These are phyloP conservation scores for Cheilosia scutellata DNA, from an alignment of 2,888 invertebrate species.

Conservation along the genomic window DNA sequence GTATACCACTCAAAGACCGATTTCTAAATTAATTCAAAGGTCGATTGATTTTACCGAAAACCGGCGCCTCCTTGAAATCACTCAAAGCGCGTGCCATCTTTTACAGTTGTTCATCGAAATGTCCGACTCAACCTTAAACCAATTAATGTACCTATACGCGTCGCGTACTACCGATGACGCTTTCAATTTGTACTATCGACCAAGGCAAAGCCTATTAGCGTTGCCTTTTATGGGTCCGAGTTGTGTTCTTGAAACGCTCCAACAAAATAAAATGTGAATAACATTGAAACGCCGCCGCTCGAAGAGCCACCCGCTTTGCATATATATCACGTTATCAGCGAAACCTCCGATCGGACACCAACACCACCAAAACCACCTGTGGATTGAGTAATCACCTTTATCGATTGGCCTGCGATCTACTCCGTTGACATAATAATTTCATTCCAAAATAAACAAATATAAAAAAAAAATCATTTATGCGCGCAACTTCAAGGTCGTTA, in stretches of 20 bases:
- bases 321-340: slow-evolving; percentile 70
- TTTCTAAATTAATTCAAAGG: background rate
- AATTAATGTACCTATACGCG: slow-evolving; percentile 2
- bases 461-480: slow-evolving; percentile 35
- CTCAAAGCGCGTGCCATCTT: background rate
- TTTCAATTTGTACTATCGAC: background rate
- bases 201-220: slow-evolving; percentile 56
- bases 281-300: slow-evolving; percentile 27
- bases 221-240: slow-evolving; percentile 48
- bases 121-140: slow-evolving; percentile 42
- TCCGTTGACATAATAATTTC: slow-evolving; percentile 68
- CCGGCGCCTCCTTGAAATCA: background rate
- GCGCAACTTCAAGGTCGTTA: slow-evolving; percentile 62
- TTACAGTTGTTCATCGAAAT: slow-evolving; percentile 3
- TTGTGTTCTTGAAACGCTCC: slow-evolving; percentile 65
- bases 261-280: slow-evolving; percentile 25
- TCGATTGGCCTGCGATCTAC: slow-evolving; percentile 37
- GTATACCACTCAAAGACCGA: too few relatives aligned
- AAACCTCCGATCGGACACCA: slow-evolving; percentile 21
- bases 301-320: slow-evolving; percentile 55
- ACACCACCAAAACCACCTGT: background rate
- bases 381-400: slow-evolving; percentile 57
- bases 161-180: background rate
- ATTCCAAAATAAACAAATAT: slow-evolving; percentile 47
- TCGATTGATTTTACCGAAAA: background rate